Evolutionary conservation across 23 tunicate species (phyloP).

Genomic region (Corella eumyota): DNA sequence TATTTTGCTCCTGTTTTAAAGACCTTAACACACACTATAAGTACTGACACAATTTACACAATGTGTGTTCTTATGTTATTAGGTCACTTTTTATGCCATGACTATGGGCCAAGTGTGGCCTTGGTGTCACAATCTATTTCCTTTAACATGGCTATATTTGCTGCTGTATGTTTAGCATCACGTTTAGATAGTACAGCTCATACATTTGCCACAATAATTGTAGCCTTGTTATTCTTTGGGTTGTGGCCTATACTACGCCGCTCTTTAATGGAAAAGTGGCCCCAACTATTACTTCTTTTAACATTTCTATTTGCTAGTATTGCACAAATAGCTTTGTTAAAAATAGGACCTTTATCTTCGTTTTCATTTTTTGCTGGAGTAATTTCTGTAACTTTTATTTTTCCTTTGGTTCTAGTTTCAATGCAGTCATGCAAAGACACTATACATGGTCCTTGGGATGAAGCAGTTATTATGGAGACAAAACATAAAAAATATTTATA

Average conservation of each 20-base stretch:
- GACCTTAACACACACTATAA: slow-evolving; percentile 83
- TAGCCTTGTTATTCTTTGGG: slow-evolving; percentile 73
- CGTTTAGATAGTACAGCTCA: slow-evolving; percentile 43
- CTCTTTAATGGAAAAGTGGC: slow-evolving; percentile 13
- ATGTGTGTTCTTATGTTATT: slow-evolving; percentile 48
- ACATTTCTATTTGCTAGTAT: slow-evolving; percentile 18
- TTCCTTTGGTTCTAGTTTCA: slow-evolving; percentile 34
- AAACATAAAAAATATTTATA: too few species aligned
- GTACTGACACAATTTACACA: slow-evolving; percentile 86
- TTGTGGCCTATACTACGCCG: slow-evolving; percentile 78
- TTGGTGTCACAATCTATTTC: slow-evolving; percentile 60
- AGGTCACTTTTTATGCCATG: slow-evolving; percentile 68
- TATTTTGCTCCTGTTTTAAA: slow-evolving; percentile 66
- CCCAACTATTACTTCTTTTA: slow-evolving; percentile 11
- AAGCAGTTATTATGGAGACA: slow-evolving; percentile 54
- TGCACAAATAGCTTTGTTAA: slow-evolving; percentile 7
- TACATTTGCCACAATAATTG: slow-evolving; percentile 37
- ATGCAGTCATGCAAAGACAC: slow-evolving; percentile 54
- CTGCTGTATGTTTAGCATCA: slow-evolving; percentile 82
- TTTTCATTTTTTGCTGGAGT: slow-evolving; percentile 11
- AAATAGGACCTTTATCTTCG: slow-evolving; percentile 5
- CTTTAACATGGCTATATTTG: slow-evolving; percentile 67
- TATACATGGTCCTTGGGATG: slow-evolving; percentile 94
- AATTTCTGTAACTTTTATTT: slow-evolving; percentile 33
- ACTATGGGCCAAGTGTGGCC: slow-evolving; percentile 29